These are phyloP conservation scores for Ceyx cyanopectus DNA, from an alignment of 2,113 vertebrate species.

Conservation along the genomic window DNA sequence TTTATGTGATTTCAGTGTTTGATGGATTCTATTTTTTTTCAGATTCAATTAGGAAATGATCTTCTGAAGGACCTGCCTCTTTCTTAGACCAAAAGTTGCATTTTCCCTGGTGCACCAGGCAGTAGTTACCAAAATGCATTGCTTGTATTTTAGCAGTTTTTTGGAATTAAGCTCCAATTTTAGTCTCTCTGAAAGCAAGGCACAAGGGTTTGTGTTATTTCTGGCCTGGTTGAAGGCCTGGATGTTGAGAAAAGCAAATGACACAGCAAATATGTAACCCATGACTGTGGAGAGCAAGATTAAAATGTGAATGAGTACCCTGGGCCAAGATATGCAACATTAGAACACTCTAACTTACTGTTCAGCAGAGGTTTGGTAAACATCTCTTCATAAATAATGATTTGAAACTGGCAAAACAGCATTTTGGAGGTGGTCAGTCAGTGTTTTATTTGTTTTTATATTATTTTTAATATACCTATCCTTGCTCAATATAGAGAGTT, in stretches of 20 bases:
- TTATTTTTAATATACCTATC: background rate
- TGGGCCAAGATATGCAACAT: conserved; percentile 43
- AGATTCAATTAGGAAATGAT: background rate
- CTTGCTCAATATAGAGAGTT: background rate
- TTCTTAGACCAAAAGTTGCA: background rate
- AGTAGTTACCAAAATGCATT: background rate
- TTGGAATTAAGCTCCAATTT: background rate
- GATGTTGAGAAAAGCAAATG: conserved; percentile 54
- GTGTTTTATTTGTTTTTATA: background rate
- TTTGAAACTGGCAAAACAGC: background rate
- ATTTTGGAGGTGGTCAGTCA: background rate
- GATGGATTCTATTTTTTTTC: background rate
- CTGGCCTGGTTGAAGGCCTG: conserved; percentile 3
- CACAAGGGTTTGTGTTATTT: conserved; percentile 8
- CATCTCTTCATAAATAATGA: background rate
- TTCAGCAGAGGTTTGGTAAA: background rate
- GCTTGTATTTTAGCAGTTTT: background rate
- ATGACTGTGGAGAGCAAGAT: conserved; percentile 55
- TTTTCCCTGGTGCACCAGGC: background rate
- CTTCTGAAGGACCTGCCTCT: background rate
- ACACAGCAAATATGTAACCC: conserved; percentile 64
- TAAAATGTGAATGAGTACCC: conserved; percentile 46
- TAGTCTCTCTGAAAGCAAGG: background rate
- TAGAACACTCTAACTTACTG: background rate
- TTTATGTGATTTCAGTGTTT: background rate